Base-by-base conservation (phyloP, 2,113 vertebrate species). In the Loxodonta africana region DNA sequence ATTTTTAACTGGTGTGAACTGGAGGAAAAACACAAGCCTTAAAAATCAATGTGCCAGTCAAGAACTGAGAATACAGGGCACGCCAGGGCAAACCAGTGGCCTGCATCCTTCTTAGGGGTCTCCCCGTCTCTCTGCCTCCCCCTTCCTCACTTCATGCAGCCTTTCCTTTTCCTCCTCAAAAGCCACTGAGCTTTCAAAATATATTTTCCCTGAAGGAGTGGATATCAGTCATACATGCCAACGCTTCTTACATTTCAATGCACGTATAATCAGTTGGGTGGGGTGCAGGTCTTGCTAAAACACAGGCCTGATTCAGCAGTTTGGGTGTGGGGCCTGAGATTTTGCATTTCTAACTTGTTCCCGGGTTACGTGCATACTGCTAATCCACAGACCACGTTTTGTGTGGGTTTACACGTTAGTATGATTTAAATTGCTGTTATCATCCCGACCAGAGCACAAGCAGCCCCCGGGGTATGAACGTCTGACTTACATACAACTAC, bases 1-100 rank as follows among this genome's bases (percentile, higher is more conserved):
- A 98, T 99, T 98, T 99, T 99, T 99, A 98, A 96, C 97, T 83
- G 20, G 96, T 95, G 97, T 98, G 96, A 97, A 94, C 73, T 7
- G 80, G 95, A 98, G 76, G 86, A 80, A 97, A 95, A 97, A 91
- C 85, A 96, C 90, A 95, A 86, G 93, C 95, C 91, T 88, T 91
- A 90, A 80, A 95, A 94, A 97, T 94, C 93, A 91, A 83, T 91
- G 82, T 69, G 3, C 93, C 94, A 88, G 94, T 77, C 37, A 96
- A 97, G 95, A 97, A 86, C 87, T 63, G 94, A 76, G 95, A 85
- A 96, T 97, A 76, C 96, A 94, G 96, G 95, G 96, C 93, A 97
- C 37, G 1, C 0, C 94, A 97, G 97, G 86, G 96, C 91, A 97
- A 95, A 91, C 93, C 63, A 97, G 97, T 83, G 82, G 67, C 73